Base-by-base conservation (phyloP, 2,888 invertebrate genomes). In the Scaeva pyrastri region DNA sequence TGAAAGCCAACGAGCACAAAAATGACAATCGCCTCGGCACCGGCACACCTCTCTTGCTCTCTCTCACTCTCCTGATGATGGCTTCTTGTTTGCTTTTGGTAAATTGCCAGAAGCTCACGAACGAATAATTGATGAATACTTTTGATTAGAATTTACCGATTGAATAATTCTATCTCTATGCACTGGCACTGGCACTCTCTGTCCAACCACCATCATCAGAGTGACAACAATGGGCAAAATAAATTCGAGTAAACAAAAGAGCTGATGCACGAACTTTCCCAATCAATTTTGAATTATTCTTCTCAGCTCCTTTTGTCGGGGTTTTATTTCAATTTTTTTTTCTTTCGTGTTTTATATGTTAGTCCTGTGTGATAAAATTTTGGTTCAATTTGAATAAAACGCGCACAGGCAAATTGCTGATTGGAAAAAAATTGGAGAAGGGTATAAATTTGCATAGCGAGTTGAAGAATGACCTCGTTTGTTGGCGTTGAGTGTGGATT, bases 111-210 rank as follows among this genome's bases (percentile, higher is more conserved):
- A n/a, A 72, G 23, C 62, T 60, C 14, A n/a, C 66, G 31, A 66
- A 48, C 26, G 41, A 76, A 76, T 72, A 85, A 80, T 85, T 85
- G 84, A 76, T 85, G 84, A 76, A 76, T 70, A 70, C 45, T 70
- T 80, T 84, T 85, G 85, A 85, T 85, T 85, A 85, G 85, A 80
- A 85, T 85, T 80, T 76, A 60, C 50, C 80, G 76, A 85, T 85
- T 60, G 71, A 79, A 84, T 31, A 31, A 31, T 78, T 48, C 56
- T 52, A 77, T 77, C 66, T 41, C 79, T 23, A 41, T 50, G 14
- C 52, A 23, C 41, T 56, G 31, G 31, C 31, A 31, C 19, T 31
- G 16, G 58, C n/a, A 26, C n/a, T 21, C n/a, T 52, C 14, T 31
- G 31, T 26, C 52, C 52, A 52, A 60, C 8, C 31, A 31, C 6